Base-by-base conservation (phyloP, 2,113 vertebrate species). In the Eulemur rufifrons region DNA sequence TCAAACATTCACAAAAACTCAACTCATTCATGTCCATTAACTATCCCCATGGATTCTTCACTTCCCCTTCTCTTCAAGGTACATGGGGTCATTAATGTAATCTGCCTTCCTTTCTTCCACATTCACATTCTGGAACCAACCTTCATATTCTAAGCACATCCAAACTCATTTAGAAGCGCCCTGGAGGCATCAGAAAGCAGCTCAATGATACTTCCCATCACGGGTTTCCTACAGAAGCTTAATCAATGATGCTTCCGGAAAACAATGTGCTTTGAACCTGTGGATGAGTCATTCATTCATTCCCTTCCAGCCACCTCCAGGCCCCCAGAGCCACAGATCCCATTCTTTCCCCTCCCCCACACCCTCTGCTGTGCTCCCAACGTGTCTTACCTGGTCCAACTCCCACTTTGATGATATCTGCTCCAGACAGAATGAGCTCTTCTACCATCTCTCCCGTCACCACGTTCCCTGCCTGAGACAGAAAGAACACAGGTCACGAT, bases 381-480 rank as follows among this genome's bases (percentile, higher is more conserved):
- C 21, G 61, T 42, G 42, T 93, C 98, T 99, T 98, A 99, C 99
- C 99, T 98, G 99, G 99, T 88, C 99, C 99, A 0, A 99, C 99
- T 96, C 99, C 99, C 97, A 99, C 99, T 99, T 99, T 99, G 97
- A 99, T 99, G 96, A 99, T 99, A 98, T 99, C 99, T 94, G 99
- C 99, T 83, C 99, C 99, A 0, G 99, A 99, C 81, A 99, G 99
- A 98, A 99, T 99, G 74, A 99, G 99, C 95, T 99, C 99, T 96
- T 99, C 99, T 89, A 99, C 99, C 99, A 99, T 99, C 98, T 99
- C 99, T 73, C 99, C 99, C 0, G 99, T 99, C 74, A 99, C 99
- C 97, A 99, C 99, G 5, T 99, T 99, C 45, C 99, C 99, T 90
- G 99, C 99, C 99, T 99, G 98, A 86, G 95, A 98, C 78, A 98